phyloP scores from a whole-genome alignment of 2,797 vertebrate species.

The Etheostoma nigrum region DNA sequence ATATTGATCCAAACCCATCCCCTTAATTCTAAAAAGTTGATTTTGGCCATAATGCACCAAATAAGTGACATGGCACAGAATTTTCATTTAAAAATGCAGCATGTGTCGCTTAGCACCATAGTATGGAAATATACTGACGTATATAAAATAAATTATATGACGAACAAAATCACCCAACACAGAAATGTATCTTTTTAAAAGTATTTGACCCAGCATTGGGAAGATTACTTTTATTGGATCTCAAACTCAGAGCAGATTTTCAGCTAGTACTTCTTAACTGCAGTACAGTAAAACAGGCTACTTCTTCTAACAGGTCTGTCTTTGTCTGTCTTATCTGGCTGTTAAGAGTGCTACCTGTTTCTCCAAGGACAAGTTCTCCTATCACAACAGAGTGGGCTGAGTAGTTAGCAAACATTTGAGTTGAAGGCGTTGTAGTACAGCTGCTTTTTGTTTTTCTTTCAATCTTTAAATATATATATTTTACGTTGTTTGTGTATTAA shows the following conservation, averaged over 20 bases:
- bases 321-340: conserved; percentile 54
- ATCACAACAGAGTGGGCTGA: conserved; percentile 26
- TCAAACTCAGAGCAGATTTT: neutral
- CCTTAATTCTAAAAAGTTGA: too few species aligned
- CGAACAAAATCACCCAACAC: neutral
- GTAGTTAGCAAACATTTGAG: conserved; percentile 62
- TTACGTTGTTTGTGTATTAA: neutral
- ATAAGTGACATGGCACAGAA: neutral
- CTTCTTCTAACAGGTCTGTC: conserved; percentile 17
- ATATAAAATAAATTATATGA: neutral
- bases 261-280: neutral
- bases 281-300: neutral
- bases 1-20: neutral
- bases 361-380: conserved; percentile 51
- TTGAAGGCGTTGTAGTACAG: conserved; percentile 39
- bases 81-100: neutral
- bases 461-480: neutral
- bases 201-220: neutral
- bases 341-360: conserved; percentile 22
- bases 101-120: neutral
- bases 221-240: neutral
- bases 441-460: conserved; percentile 31
- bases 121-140: neutral
- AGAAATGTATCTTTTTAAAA: neutral
- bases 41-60: neutral